phyloP scores from a whole-genome alignment of 2,113 vertebrate species.

The Menidia beryllina region DNA sequence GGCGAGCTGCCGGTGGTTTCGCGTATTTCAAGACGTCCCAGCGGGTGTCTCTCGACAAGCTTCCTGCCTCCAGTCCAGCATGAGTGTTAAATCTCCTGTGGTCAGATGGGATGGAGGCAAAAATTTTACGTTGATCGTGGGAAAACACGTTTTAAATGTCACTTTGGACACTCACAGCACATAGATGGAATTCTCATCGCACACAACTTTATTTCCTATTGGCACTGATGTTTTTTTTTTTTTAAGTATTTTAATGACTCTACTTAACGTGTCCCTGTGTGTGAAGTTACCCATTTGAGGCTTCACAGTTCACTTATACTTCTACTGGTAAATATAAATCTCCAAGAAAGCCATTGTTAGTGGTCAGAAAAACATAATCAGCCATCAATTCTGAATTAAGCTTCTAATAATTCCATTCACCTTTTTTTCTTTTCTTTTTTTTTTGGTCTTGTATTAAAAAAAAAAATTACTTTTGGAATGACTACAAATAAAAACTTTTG shows the following conservation, averaged over 20 bases:
- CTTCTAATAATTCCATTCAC: too few species aligned
- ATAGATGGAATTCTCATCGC: slow-evolving; percentile 28
- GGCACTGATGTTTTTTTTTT: slow-evolving; percentile 4
- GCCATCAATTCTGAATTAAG: too few species aligned
- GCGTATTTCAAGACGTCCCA: slow-evolving; percentile 69
- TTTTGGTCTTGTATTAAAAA: too few species aligned
- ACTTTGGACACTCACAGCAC: slow-evolving; percentile 14
- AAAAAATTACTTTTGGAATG: too few species aligned
- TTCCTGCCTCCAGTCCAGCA: slow-evolving; percentile 53
- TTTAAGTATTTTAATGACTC: background rate
- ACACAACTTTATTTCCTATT: background rate
- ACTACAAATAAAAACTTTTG: too few species aligned
- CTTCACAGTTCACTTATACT: too few species aligned
- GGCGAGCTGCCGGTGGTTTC: slow-evolving; percentile 59
- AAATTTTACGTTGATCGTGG: slow-evolving; percentile 24
- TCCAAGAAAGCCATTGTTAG: too few species aligned
- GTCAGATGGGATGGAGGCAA: slow-evolving; percentile 45
- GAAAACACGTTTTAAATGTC: slow-evolving; percentile 30
- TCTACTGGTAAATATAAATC: too few species aligned
- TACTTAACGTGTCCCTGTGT: background rate
- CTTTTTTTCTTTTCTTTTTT: too few species aligned
- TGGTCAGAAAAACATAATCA: too few species aligned
- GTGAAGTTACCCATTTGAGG: background rate
- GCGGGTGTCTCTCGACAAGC: slow-evolving; percentile 70
- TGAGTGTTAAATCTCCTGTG: slow-evolving; percentile 56